Evolutionary conservation across 2,888 invertebrate species (phyloP).

Genomic region (Dynastes tityus): DNA sequence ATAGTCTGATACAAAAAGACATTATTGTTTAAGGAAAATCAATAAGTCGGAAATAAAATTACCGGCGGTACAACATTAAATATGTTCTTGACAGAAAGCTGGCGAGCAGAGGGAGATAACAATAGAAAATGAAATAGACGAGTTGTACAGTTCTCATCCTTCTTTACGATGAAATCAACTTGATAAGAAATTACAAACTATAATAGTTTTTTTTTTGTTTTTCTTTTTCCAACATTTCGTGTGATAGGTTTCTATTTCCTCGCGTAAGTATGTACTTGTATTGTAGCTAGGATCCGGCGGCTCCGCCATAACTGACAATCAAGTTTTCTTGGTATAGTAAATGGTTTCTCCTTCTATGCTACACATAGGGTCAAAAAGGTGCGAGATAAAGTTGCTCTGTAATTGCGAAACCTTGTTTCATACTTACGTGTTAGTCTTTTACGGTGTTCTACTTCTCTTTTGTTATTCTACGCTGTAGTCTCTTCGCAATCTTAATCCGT

Average conservation of each 20-base stretch:
- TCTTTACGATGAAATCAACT: conserved; percentile 46
- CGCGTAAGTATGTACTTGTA: background rate
- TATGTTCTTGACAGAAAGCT: too few species aligned
- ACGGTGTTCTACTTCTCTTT: conserved; percentile 22
- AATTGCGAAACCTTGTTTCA: conserved; percentile 55
- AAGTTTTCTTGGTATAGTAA: conserved; percentile 38
- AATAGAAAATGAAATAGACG: background rate
- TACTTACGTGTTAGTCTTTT: conserved; percentile 43
- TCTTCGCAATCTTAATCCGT: conserved; percentile 42
- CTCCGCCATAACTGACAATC: conserved; percentile 2
- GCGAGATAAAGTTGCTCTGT: conserved; percentile 53
- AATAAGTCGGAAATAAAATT: too few species aligned
- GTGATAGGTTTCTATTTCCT: conserved; percentile 2
- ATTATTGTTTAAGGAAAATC: too few species aligned
- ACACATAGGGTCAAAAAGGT: conserved; percentile 54
- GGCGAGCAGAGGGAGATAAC: background rate
- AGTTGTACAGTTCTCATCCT: background rate
- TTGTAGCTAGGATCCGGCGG: background rate
- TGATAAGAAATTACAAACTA: conserved; percentile 44
- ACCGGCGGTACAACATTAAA: too few species aligned
- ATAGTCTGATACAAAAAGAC: too few species aligned
- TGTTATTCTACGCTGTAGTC: conserved; percentile 11
- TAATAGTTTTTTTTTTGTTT: conserved; percentile 29
- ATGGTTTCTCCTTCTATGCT: conserved; percentile 50
- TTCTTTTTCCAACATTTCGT: background rate